Evolutionary conservation across 1,140 invertebrate genomes (phyloP).

Genomic region (Drosophila lacertosa): DNA sequence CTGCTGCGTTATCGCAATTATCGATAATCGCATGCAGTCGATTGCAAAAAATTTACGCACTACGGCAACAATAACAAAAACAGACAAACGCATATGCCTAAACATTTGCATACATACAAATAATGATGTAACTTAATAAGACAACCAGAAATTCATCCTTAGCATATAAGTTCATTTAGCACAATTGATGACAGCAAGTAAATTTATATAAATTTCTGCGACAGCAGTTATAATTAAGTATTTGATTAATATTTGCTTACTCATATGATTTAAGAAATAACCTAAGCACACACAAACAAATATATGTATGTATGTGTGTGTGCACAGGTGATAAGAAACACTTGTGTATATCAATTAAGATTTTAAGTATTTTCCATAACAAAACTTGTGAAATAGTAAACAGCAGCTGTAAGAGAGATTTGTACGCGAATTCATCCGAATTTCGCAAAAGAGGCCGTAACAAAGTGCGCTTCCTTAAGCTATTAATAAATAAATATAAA

Average conservation of each 20-base stretch:
- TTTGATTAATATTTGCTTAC: constrained; percentile 32
- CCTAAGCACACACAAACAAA: background rate
- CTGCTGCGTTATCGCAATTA: constrained; percentile 3
- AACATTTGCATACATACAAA: constrained; percentile 2
- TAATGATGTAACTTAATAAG: constrained; percentile 38
- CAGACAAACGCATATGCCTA: background rate
- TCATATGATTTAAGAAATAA: constrained; percentile 41
- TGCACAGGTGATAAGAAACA: constrained; percentile 1
- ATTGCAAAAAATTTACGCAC: constrained; percentile 10
- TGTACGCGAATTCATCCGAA: constrained; percentile 16
- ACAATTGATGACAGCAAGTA: constrained; percentile 48
- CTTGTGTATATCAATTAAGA: constrained; percentile 8
- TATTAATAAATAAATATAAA: constrained; percentile 23
- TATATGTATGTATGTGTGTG: background rate
- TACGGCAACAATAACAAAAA: background rate
- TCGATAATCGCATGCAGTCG: constrained; percentile 18
- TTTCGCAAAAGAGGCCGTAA: constrained; percentile 50
- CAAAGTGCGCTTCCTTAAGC: constrained; percentile 67
- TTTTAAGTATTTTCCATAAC: constrained; percentile 18
- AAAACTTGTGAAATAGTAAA: constrained; percentile 71
- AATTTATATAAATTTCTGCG: constrained; percentile 11
- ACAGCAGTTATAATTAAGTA: constrained; percentile 14
- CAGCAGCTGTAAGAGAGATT: constrained; percentile 44
- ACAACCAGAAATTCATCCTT: constrained; percentile 39
- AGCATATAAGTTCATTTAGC: constrained; percentile 63